phyloP scores from a whole-genome alignment of 2,113 vertebrate species.

The Sinocyclocheilus rhinocerous region DNA sequence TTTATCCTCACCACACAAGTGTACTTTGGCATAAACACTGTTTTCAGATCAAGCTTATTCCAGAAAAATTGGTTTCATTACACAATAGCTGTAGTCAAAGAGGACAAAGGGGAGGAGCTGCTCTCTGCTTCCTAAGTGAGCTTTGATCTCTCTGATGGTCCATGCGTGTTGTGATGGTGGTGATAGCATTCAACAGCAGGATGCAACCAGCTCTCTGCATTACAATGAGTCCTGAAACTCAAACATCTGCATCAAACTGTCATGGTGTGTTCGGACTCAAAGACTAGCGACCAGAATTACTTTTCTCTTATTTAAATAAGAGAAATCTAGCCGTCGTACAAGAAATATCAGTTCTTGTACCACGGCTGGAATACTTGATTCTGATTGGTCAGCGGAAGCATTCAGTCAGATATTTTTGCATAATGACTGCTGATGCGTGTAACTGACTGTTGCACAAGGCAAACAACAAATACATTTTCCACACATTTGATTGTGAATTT shows the following conservation, averaged over 20 bases:
- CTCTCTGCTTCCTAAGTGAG: slow-evolving; percentile 18
- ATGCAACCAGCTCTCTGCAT: slow-evolving; percentile 20
- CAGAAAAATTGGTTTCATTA: slow-evolving; percentile 15
- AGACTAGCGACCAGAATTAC: not conserved
- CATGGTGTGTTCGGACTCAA: slow-evolving; percentile 14
- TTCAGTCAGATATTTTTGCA: too few species aligned
- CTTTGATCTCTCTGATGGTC: slow-evolving; percentile 36
- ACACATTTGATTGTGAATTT: too few species aligned
- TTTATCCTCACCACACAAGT: not conserved
- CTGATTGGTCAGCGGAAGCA: too few species aligned
- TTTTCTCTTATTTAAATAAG: not conserved
- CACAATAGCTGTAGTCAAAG: not conserved
- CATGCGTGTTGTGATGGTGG: slow-evolving; percentile 19
- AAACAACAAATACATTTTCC: too few species aligned
- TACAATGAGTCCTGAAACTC: slow-evolving; percentile 18
- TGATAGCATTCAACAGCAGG: slow-evolving; percentile 29
- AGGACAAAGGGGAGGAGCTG: slow-evolving; percentile 15
- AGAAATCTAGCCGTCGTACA: too few species aligned
- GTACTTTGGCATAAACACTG: not conserved
- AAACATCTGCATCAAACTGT: slow-evolving; percentile 12
- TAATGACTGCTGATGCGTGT: too few species aligned
- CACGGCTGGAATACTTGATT: too few species aligned
- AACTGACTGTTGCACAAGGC: too few species aligned
- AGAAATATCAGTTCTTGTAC: not conserved
- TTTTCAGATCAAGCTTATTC: not conserved